Evolutionary conservation across 2,113 vertebrate species (phyloP), one percentile per base, ranked within the genome.

Genomic region (Rhinichthys klamathensis): DNA sequence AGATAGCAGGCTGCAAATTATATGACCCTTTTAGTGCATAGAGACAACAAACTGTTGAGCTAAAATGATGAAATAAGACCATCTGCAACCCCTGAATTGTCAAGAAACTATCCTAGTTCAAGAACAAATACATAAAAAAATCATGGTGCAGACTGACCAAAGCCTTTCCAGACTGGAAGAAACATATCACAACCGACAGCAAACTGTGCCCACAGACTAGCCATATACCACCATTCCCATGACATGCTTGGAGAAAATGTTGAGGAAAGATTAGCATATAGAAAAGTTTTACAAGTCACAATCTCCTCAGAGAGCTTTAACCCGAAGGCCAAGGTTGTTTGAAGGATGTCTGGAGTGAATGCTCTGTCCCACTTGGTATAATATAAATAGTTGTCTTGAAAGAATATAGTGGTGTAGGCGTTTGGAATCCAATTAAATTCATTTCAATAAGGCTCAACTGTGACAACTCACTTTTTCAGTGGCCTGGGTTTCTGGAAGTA

Each of bases 1-100:
- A 73, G 38, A 73, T 73, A 44, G 69, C 38, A 72, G n/a, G 35
- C 6, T 73, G 23, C 23, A 73, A 73, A 73, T 44, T n/a, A 46
- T 46, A 73, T 72, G 38, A 72, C 21, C 38, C 70, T 46, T 70
- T 70, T 70, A 70, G 67, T 23, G 67, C 21, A 9, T 23, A 67
- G 6, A 67, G 15, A 65, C 61, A 32, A 25, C 27, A 63, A 63
- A 27, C 27, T 67, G 27, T 67, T 67, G 15, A 8, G 27, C 30
- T 70, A 70, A 41, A 70, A 41, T 70, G 3, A 70, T 41, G 21
- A 10, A 70, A 70, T 23, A 23, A n/a, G 67, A 38, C 67, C 18
- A 41, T 10, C 15, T 6, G 13, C 25, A 35, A 69, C 30, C 65
- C 63, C 30, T 69, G 65, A 69, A 67, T 32, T 69, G 18, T 41